A percentile compares a stretch with the other conserved stretches of the same genome.
Conservation (phyloP, 2,888 invertebrate genomes). For the Sminthurinus aureus region DNA sequence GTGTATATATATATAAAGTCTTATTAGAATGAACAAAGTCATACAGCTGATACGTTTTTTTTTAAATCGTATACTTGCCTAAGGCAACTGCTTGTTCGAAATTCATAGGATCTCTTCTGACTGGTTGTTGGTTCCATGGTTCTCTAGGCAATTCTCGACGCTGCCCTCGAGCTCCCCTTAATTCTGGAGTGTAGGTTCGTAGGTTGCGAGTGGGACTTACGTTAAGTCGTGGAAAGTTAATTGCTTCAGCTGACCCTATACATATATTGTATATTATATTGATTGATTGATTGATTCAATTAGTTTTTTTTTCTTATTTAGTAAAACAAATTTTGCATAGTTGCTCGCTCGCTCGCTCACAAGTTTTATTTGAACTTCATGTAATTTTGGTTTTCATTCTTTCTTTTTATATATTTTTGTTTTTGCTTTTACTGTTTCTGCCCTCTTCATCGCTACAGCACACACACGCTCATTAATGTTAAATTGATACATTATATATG, state of each 20-base stretch:
- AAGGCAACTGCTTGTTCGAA: conserved; percentile 60
- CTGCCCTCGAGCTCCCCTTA: conserved; percentile 47
- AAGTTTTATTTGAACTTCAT: conserved; percentile 28
- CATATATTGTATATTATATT: background rate
- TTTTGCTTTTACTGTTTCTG: too few species aligned
- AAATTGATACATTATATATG: background rate
- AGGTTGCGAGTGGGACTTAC: conserved; percentile 56
- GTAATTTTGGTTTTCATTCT: too few species aligned
- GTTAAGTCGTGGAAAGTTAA: conserved; percentile 59
- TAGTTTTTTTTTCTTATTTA: background rate
- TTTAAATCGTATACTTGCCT: conserved; percentile 44
- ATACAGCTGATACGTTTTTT: background rate
- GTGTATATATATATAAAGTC: background rate
- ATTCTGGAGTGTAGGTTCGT: conserved; percentile 56
- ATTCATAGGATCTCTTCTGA: conserved; percentile 59
- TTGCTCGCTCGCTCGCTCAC: conserved; percentile 21
- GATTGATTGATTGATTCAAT: too few species aligned
- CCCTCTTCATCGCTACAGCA: background rate
- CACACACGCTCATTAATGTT: conserved; percentile 20
- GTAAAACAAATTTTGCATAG: background rate
- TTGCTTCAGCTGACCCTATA: conserved; percentile 58
- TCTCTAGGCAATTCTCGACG: conserved; percentile 56
- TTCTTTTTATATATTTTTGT: background rate
- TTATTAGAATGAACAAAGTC: conserved; percentile 15
- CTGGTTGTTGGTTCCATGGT: conserved; percentile 55